Conservation (phyloP, 2,113 vertebrate genomes). For the Solea solea region DNA sequence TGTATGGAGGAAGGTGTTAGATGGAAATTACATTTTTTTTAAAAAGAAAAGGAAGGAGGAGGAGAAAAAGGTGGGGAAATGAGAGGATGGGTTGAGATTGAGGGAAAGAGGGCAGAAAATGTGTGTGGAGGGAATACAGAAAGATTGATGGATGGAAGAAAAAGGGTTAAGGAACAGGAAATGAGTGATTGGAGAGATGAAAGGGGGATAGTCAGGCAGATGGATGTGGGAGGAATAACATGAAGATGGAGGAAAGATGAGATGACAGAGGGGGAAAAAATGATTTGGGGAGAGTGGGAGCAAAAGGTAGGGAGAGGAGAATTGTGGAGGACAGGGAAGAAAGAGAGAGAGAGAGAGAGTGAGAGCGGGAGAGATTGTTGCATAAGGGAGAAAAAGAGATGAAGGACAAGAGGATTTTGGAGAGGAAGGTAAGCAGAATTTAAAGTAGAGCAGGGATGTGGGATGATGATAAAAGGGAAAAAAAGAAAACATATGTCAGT, state of each 20-base stretch:
- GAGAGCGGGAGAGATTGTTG: not conserved
- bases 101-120: not conserved
- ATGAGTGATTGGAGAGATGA: slow-evolving; percentile 19
- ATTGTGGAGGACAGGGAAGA: not conserved
- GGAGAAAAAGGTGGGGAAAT: not conserved
- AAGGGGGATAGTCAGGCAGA: slow-evolving; percentile 17
- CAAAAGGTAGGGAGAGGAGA: slow-evolving; percentile 26
- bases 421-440: slow-evolving; percentile 26
- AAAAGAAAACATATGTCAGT: slow-evolving; percentile 35
- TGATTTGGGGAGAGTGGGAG: slow-evolving; percentile 16
- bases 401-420: slow-evolving; percentile 41
- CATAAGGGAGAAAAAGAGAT: not conserved
- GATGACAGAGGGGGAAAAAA: slow-evolving; percentile 19
- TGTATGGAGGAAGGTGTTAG: not conserved
- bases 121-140: slow-evolving; percentile 1
- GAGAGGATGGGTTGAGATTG: not conserved
- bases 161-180: slow-evolving; percentile 7
- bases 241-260: slow-evolving; percentile 6
- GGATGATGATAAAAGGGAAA: slow-evolving; percentile 30
- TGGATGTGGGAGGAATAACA: slow-evolving; percentile 12
- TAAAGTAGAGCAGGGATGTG: slow-evolving; percentile 28
- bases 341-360: not conserved
- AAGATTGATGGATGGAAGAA: not conserved
- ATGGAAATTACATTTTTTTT: not conserved
- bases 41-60: not conserved